Base-by-base conservation (phyloP, 2,113 vertebrate genomes). In the Emydura subglobosa region DNA sequence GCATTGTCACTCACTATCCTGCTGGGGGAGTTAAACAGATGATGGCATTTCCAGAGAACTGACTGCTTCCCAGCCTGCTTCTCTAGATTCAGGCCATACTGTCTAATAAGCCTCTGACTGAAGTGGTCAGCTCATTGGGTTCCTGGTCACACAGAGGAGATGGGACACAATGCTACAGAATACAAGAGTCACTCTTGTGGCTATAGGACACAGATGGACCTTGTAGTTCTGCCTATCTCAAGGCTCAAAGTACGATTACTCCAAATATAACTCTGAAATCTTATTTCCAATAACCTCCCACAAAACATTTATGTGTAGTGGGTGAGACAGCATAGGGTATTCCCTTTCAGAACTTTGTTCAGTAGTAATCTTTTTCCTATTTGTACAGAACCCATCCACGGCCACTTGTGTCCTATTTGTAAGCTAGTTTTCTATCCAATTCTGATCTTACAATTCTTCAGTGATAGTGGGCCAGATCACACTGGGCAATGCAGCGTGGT, bases 241-340 rank as follows among this genome's bases (percentile, higher is more conserved):
- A 87, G 59, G 57, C 44, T 91, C 82, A 83, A 92, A 53, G 27
- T 16, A 4, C 21, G 82, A 3, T 42, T 86, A 61, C n/a, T 92
- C 16, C 55, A 53, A 42, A 24, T 34, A 79, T 49, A 29, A 44
- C 61, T 55, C 51, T 49, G 82, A 72, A 96, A 93, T 93, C 14
- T 5, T 0, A 0, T 54, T 91, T 87, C 51, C 89, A 55, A 65
- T 87, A 74, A 85, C 0, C 3, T 29, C 6, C 8, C 24, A 42
- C 54, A 59, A 86, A 85, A 65, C 19, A 5, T 79, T 42, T 91
- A n/a, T 79, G 25, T 89, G 5, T 79, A 82, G 25, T 82, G 83
- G 82, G 17, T 24, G 50, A 31, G 44, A 27, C 10, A 25, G 21
- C 57, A 84, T 82, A 95, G 50, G 42, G 93, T 85, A 83, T 17